Evolutionary conservation across 2,888 invertebrate species (phyloP), one percentile per base, ranked within the genome.

Genomic region (Nomada ferruginata): DNA sequence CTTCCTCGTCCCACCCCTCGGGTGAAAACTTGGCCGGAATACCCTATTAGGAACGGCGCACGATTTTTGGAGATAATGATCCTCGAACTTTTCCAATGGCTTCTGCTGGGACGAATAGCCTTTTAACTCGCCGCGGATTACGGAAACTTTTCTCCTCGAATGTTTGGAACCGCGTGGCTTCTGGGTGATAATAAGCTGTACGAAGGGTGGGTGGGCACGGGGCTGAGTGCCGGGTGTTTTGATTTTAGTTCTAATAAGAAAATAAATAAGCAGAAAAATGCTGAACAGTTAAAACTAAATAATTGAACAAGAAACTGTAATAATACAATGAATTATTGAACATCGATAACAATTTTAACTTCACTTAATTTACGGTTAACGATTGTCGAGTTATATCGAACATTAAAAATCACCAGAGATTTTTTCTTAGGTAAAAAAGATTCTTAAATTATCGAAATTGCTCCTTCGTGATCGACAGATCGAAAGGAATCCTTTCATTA

Each of bases 41-140:
- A 82, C 78, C 71, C 78, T 72, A 79, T 83, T 75, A 78, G 68
- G 83, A 78, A 64, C 65, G 73, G 74, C 60, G 71, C 47, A 42
- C 78, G 78, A 82, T 78, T 82, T 83, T 83, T 82, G 29, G 75
- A 78, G 82, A 83, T 83, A 83, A 83, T 79, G 78, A 83, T 79
- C 82, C 82, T 72, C 74, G 55, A 83, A 83, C 75, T 82, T 82
- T 82, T 73, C 50, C 70, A 74, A 83, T 83, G 77, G 78, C 74
- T 59, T 74, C 71, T 44, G 57, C 59, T 55, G 44, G 71, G 68
- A 64, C 7, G 20, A 29, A 82, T 82, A 74, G 77, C 82, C 73
- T 63, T 78, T 82, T 68, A 82, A 82, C 65, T 63, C 55, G 53
- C 59, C 61, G 44, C 23, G 60, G 77, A 73, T 73, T 74, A 72